Evolutionary conservation across 2,888 invertebrate species (phyloP).

Genomic region (Empis livida): DNA sequence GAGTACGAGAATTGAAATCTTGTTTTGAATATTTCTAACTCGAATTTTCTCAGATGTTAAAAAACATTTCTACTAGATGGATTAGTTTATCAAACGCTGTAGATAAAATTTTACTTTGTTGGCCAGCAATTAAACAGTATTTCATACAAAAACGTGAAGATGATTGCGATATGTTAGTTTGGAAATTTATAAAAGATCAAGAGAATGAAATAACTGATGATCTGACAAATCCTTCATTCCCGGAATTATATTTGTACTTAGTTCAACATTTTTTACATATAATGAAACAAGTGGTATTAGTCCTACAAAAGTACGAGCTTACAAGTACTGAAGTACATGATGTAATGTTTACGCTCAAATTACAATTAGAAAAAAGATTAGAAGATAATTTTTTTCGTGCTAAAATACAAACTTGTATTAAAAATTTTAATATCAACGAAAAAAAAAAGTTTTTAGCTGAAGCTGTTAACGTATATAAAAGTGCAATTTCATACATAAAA

Average conservation of each 20-base stretch:
- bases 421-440: no score
- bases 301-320: not conserved
- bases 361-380: not conserved
- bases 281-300: not conserved
- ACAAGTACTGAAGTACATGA: not conserved
- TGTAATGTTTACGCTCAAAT: not conserved
- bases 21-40: not conserved
- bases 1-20: not conserved
- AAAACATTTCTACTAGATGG: not conserved
- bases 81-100: conserved; percentile 1
- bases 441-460: no score
- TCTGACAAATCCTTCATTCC: not conserved
- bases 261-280: not conserved
- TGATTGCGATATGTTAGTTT: not conserved
- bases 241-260: not conserved
- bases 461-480: no score
- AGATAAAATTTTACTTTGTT: conserved; percentile 2
- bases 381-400: not conserved
- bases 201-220: not conserved
- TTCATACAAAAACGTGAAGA: not conserved
- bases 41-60: not conserved
- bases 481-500: no score
- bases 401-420: no score
- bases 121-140: not conserved
- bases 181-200: not conserved